Evolutionary conservation across 2,888 invertebrate species (phyloP).

Genomic region (Pristionchus fissidentatus): DNA sequence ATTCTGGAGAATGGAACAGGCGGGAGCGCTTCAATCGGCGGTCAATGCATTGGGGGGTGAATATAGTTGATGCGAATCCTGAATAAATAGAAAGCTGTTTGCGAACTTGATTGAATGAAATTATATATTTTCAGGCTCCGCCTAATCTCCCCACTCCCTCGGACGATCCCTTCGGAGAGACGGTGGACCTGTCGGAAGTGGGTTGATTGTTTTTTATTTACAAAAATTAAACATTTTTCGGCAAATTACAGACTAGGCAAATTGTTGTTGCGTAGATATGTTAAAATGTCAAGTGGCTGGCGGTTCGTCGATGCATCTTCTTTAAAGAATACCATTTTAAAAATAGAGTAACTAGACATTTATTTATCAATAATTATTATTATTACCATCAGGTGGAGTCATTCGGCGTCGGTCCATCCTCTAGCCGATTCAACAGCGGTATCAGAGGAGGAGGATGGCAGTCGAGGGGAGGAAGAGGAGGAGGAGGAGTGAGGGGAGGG

Average conservation of each 20-base stretch:
- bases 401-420: constrained; percentile 28
- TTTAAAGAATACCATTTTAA: too few species aligned
- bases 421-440: background rate
- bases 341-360: background rate
- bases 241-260: background rate
- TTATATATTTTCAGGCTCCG: background rate
- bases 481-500: constrained; percentile 45
- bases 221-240: background rate
- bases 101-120: background rate
- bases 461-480: background rate
- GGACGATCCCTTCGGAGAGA: constrained; percentile 63
- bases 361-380: background rate
- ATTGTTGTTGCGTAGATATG: background rate
- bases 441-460: constrained; percentile 7
- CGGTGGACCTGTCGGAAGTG: constrained; percentile 53
- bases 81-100: background rate
- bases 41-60: too few species aligned
- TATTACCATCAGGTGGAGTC: constrained; percentile 11
- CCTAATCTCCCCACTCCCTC: background rate
- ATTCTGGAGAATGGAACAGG: too few species aligned
- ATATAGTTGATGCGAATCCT: background rate
- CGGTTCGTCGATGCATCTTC: background rate
- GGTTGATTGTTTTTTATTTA: constrained; percentile 40
- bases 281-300: background rate
- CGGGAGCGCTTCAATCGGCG: too few species aligned